A percentile compares a stretch with the other conserved stretches of the same genome.
phyloP scores from a whole-genome alignment of 2,797 vertebrate genomes.

The Hydrolagus colliei region DNA sequence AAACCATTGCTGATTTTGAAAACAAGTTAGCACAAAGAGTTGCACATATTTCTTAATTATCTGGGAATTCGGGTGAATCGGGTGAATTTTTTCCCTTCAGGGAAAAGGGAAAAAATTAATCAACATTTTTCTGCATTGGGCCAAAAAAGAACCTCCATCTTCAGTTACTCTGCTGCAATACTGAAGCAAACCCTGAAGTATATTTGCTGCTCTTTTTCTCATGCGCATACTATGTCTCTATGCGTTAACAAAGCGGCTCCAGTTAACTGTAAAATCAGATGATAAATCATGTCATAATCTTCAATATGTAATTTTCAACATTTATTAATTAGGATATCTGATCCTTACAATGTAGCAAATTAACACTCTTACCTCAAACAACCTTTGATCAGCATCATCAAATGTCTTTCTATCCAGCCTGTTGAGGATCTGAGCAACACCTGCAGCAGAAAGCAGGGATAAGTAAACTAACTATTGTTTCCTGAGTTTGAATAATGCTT shows the following conservation, averaged over 20 bases:
- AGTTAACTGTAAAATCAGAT: not conserved
- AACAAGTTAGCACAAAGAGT: too few species aligned
- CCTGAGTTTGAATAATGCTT: not conserved
- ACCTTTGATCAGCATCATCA: slow-evolving; percentile 66
- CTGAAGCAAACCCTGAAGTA: too few species aligned
- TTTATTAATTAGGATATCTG: not conserved
- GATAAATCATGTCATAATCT: not conserved
- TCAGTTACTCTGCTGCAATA: too few species aligned
- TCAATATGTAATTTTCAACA: not conserved
- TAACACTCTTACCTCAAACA: slow-evolving; percentile 59
- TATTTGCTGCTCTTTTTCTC: too few species aligned
- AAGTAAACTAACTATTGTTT: not conserved
- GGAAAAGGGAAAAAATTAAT: too few species aligned
- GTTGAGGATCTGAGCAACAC: slow-evolving; percentile 69
- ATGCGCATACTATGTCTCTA: too few species aligned
- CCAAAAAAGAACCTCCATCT: too few species aligned
- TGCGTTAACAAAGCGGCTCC: not conserved
- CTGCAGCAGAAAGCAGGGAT: slow-evolving; percentile 42
- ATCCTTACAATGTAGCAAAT: not conserved
- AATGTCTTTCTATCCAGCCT: slow-evolving; percentile 68
- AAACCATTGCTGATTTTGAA: too few species aligned
- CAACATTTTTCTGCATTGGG: too few species aligned
- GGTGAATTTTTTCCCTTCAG: too few species aligned
- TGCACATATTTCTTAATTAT: too few species aligned
- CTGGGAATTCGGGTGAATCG: too few species aligned